Evolutionary conservation across 2,113 vertebrate genomes (phyloP).

Genomic region (Anhinga anhinga): DNA sequence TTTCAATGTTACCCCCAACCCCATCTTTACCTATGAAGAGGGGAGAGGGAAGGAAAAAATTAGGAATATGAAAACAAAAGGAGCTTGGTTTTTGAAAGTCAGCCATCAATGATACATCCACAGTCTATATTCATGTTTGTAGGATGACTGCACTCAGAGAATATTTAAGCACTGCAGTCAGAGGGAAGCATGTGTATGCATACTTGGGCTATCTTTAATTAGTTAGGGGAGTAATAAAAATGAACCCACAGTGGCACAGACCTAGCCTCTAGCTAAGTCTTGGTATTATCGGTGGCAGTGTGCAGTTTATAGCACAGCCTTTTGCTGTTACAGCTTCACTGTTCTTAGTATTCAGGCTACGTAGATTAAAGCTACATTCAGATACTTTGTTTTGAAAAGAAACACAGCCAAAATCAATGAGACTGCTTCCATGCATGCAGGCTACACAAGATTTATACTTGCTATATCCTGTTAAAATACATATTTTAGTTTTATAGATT

Average conservation of each 20-base stretch:
- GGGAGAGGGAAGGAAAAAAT: not conserved
- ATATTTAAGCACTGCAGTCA: not conserved
- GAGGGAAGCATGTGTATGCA: not conserved
- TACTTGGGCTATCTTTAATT: not conserved
- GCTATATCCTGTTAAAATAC: not conserved
- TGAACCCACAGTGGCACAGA: not conserved
- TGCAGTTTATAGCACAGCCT: not conserved
- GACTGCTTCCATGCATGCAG: not conserved
- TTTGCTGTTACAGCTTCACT: not conserved
- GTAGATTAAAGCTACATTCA: not conserved
- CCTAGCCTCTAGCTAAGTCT: not conserved
- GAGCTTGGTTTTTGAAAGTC: not conserved
- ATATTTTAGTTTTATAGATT: not conserved
- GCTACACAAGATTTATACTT: not conserved
- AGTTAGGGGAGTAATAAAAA: not conserved
- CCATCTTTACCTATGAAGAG: not conserved
- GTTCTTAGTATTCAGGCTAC: not conserved
- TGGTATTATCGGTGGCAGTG: not conserved
- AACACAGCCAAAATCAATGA: not conserved
- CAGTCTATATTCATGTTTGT: not conserved
- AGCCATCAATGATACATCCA: not conserved
- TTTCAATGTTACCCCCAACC: not conserved
- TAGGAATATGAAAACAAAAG: not conserved
- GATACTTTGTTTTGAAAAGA: not conserved
- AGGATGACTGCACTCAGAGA: not conserved